phyloP scores from a whole-genome alignment of 2,888 invertebrate species.

The Baronia brevicornis region DNA sequence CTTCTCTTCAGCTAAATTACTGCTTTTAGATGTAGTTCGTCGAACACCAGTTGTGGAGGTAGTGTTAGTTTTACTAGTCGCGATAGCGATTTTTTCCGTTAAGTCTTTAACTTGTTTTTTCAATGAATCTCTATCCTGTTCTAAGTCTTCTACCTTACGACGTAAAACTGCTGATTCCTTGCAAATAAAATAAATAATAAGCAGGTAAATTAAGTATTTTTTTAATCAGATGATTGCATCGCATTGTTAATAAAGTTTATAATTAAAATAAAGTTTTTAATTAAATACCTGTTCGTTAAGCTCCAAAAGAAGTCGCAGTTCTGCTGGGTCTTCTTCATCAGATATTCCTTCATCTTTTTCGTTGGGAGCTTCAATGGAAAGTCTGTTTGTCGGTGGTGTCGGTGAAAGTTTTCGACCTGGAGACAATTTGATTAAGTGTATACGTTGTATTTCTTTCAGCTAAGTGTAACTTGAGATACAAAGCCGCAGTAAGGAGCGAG shows the following conservation, averaged over 20 bases:
- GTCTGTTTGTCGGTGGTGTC: slow-evolving; percentile 78
- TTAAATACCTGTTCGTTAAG: slow-evolving; percentile 84
- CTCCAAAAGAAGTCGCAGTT: slow-evolving; percentile 89
- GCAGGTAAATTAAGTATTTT: slow-evolving; percentile 5
- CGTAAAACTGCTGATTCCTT: slow-evolving; percentile 88
- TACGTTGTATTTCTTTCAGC: too few species aligned
- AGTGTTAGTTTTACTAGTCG: slow-evolving; percentile 46
- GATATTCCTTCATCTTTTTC: slow-evolving; percentile 85
- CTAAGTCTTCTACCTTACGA: slow-evolving; percentile 88
- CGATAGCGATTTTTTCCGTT: slow-evolving; percentile 79
- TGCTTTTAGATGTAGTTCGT: slow-evolving; percentile 50
- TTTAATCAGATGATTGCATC: neutral
- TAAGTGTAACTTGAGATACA: too few species aligned
- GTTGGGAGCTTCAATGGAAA: slow-evolving; percentile 78
- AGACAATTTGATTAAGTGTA: slow-evolving; percentile 10
- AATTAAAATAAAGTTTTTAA: neutral
- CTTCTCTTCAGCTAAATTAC: slow-evolving; percentile 79
- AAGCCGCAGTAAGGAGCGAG: slow-evolving; percentile 1
- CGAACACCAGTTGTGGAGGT: slow-evolving; percentile 43
- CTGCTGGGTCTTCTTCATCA: slow-evolving; percentile 88
- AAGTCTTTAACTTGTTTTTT: slow-evolving; percentile 86
- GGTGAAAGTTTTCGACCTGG: slow-evolving; percentile 82
- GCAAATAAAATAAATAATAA: slow-evolving; percentile 8
- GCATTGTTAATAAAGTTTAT: neutral
- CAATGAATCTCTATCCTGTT: slow-evolving; percentile 84